Percentiles rank a stretch among this genome's conserved stretches.
Evolutionary conservation across 2,888 invertebrate genomes (phyloP).

Genomic region (Lasius fuliginosus): DNA sequence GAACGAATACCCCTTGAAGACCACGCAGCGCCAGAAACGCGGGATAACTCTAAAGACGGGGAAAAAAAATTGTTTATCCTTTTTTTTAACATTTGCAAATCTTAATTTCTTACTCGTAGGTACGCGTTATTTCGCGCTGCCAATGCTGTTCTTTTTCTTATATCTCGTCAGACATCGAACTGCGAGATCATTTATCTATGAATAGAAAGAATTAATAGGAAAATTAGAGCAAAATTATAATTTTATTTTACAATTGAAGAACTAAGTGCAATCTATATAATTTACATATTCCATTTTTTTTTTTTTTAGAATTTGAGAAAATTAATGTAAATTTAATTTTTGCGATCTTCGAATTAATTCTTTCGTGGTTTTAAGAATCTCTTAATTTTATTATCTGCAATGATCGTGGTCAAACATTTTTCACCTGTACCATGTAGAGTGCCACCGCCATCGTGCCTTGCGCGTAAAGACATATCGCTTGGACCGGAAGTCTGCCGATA

Average conservation of each 20-base stretch:
- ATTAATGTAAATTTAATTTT: neutral
- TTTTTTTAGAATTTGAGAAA: neutral
- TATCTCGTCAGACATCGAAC: neutral
- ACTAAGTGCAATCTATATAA: neutral
- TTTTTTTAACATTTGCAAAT: neutral
- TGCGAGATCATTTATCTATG: neutral
- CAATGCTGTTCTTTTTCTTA: neutral
- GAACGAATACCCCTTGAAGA: constrained; percentile 86
- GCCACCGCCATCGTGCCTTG: constrained; percentile 84
- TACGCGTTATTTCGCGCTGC: neutral
- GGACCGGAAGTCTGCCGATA: constrained; percentile 85
- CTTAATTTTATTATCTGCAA: neutral
- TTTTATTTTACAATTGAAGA: neutral
- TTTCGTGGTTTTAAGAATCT: neutral
- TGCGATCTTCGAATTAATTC: neutral
- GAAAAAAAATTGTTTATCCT: constrained; percentile 18
- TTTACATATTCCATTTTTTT: neutral
- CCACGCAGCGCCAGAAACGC: constrained; percentile 84
- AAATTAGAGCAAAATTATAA: neutral
- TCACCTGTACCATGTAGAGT: constrained; percentile 82
- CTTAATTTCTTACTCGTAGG: neutral
- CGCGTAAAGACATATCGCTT: constrained; percentile 85
- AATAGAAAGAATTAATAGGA: neutral
- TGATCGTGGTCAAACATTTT: neutral
- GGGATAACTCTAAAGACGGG: constrained; percentile 80